Evolutionary conservation across 2,113 vertebrate species (phyloP).

Genomic region (Budorcas taxicolor): DNA sequence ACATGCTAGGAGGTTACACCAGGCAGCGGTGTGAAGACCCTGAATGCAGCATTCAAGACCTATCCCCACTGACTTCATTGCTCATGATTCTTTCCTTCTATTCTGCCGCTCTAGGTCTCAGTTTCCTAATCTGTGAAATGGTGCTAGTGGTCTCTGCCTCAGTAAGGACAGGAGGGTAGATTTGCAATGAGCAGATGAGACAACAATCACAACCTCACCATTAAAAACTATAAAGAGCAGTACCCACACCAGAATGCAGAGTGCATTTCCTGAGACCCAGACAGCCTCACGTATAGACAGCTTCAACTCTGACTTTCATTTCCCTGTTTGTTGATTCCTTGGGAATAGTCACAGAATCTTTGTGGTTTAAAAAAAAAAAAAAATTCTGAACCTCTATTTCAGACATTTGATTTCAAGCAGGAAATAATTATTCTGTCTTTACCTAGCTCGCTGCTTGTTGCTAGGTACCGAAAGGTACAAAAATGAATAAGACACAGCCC

Average conservation of each 20-base stretch:
- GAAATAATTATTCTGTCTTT: conserved; percentile 44
- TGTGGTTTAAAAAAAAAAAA: not conserved
- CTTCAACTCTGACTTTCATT: not conserved
- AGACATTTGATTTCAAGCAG: conserved; percentile 13
- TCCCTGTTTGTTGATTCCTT: not conserved
- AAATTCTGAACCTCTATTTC: not conserved
- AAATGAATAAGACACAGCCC: not conserved
- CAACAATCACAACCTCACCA: not conserved
- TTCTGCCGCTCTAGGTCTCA: not conserved
- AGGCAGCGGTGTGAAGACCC: not conserved
- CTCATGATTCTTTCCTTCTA: not conserved
- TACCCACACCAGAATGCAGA: not conserved
- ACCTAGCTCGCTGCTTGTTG: conserved; percentile 19
- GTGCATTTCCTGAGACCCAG: not conserved
- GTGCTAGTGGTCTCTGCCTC: not conserved
- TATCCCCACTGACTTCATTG: not conserved
- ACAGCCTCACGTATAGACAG: not conserved
- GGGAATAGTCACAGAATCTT: not conserved
- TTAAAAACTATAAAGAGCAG: not conserved
- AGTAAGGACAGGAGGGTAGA: not conserved
- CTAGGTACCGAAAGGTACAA: conserved; percentile 28
- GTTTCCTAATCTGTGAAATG: not conserved
- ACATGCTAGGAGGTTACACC: not conserved
- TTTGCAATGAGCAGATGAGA: not conserved
- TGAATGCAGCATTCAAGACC: not conserved